These are phyloP conservation scores for Synchiropus splendidus DNA, from an alignment of 2,113 vertebrate genomes.

Conservation along the genomic window DNA sequence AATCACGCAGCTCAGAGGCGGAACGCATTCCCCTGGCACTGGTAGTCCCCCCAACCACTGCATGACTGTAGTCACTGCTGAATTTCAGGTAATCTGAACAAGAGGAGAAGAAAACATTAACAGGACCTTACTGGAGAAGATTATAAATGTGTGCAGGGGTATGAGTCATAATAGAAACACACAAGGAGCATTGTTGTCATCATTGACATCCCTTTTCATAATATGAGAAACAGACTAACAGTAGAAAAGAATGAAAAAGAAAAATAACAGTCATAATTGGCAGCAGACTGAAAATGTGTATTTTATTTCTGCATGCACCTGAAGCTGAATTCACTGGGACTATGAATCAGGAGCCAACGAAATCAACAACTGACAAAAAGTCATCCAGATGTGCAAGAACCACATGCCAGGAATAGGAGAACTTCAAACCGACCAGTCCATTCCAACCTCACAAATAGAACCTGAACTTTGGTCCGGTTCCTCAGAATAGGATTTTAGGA, in stretches of 20 bases:
- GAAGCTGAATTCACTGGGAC: no score
- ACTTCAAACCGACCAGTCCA: conserved; percentile 14
- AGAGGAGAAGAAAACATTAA: conserved; percentile 1
- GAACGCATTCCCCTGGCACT: conserved; percentile 63
- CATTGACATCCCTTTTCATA: no score
- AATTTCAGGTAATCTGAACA: conserved; percentile 74
- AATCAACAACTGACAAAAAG: conserved; percentile 21
- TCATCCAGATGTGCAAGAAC: conserved; percentile 7
- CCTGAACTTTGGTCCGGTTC: conserved; percentile 10
- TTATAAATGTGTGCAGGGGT: no score
- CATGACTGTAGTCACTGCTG: conserved; percentile 76
- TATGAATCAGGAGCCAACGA: conserved; percentile 31
- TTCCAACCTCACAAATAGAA: conserved; percentile 41
- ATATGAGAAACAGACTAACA: no score
- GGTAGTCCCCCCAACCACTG: conserved; percentile 55
- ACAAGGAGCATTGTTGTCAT: no score
- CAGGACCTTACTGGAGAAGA: not conserved
- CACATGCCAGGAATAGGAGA: conserved; percentile 10
- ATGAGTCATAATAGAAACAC: no score
- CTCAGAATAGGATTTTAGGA: conserved; percentile 32
- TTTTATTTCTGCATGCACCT: conserved; percentile 21
- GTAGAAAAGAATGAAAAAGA: not conserved
- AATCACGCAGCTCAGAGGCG: conserved; percentile 72
- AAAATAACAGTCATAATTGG: not conserved
- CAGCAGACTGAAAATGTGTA: not conserved